These are phyloP conservation scores for Spheniscus mendiculus DNA, from an alignment of 2,113 vertebrate genomes.

Conservation along the genomic window DNA sequence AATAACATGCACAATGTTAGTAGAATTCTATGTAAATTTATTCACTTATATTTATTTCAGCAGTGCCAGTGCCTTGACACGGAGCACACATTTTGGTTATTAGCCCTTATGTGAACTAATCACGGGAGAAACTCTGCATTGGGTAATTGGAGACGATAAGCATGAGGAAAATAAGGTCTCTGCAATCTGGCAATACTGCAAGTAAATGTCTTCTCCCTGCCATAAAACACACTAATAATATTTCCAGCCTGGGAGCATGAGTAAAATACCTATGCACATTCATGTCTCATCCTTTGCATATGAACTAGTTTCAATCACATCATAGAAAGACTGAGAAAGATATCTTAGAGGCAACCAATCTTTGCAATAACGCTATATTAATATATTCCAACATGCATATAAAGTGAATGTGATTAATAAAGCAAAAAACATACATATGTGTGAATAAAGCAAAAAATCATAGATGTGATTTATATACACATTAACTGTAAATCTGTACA, in stretches of 20 bases:
- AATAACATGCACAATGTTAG: not conserved
- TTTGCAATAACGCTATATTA: not conserved
- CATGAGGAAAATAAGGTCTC: slow-evolving; percentile 7
- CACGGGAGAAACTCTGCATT: not conserved
- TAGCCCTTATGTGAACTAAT: slow-evolving; percentile 32
- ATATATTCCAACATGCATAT: not conserved
- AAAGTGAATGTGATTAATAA: not conserved
- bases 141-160: not conserved
- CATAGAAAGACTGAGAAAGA: not conserved
- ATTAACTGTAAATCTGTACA: not conserved
- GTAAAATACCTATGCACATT: not conserved
- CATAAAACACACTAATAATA: slow-evolving; percentile 18
- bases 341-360: not conserved
- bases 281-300: not conserved
- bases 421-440: not conserved
- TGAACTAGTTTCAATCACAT: not conserved
- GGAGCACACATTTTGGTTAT: slow-evolving; percentile 11
- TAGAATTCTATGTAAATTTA: slow-evolving; percentile 29
- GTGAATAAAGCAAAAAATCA: not conserved
- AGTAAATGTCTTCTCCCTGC: slow-evolving; percentile 14
- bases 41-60: slow-evolving; percentile 27
- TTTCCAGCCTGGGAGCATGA: slow-evolving; percentile 1
- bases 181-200: slow-evolving; percentile 7
- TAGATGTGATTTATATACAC: not conserved
- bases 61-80: not conserved